Conservation (phyloP, 2,888 invertebrate species). For the Nipponacmea schrenckii region DNA sequence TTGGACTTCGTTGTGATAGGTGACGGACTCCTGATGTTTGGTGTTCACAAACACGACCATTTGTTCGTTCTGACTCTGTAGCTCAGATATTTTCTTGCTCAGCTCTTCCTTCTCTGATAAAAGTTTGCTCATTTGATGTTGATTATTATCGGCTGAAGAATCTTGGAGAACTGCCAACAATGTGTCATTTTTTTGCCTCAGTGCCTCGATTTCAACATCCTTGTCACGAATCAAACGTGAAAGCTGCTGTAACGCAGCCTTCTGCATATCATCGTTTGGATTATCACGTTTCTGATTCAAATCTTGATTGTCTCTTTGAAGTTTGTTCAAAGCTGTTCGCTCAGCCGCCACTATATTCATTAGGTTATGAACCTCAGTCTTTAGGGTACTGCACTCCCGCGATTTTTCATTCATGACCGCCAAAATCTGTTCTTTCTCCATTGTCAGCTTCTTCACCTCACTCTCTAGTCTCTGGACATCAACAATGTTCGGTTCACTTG, state of each 20-base stretch:
- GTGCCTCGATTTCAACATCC: conserved; percentile 68
- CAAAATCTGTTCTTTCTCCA: conserved; percentile 67
- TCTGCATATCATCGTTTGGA: conserved; percentile 64
- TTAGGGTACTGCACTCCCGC: conserved; percentile 64
- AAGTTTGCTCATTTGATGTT: conserved; percentile 62
- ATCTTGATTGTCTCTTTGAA: conserved; percentile 64
- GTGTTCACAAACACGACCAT: conserved; percentile 73
- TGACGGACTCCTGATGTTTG: conserved; percentile 86
- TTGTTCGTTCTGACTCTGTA: conserved; percentile 67
- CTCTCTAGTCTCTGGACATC: conserved; percentile 58
- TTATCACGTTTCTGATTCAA: conserved; percentile 39
- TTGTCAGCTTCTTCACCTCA: conserved; percentile 52
- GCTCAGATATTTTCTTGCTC: conserved; percentile 78
- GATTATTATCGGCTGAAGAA: conserved; percentile 39
- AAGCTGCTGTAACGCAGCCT: conserved; percentile 67
- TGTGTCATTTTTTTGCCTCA: conserved; percentile 66
- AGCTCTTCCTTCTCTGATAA: conserved; percentile 60
- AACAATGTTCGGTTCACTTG: conserved; percentile 46
- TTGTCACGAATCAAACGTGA: conserved; percentile 67
- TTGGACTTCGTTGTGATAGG: conserved; percentile 88
- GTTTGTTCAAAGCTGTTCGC: conserved; percentile 62
- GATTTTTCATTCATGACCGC: conserved; percentile 68
- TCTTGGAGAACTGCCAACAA: conserved; percentile 65
- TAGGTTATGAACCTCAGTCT: conserved; percentile 65
- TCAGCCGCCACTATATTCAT: conserved; percentile 66